phyloP scores from a whole-genome alignment of 2,797 vertebrate species.

The Dendrocincla fuliginosa region DNA sequence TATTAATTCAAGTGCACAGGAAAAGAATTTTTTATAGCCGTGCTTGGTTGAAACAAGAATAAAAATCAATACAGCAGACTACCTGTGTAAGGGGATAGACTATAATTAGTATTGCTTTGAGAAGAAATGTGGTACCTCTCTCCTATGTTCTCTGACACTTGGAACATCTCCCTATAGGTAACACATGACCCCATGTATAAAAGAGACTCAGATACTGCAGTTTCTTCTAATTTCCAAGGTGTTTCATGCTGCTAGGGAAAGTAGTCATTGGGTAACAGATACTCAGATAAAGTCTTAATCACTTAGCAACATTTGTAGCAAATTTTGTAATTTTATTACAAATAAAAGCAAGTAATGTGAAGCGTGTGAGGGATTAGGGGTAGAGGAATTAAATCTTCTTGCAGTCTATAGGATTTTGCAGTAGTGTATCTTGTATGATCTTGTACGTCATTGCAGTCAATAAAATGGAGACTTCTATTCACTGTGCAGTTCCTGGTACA shows the following conservation, averaged over 20 bases:
- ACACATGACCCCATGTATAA: neutral
- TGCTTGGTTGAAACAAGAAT: neutral
- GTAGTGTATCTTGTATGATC: neutral
- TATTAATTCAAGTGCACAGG: neutral
- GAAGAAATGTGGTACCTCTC: neutral
- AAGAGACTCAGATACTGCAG: neutral
- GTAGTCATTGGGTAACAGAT: neutral
- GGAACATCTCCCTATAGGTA: neutral
- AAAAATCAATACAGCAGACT: neutral
- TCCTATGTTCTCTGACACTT: neutral
- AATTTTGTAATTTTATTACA: neutral
- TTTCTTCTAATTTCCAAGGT: neutral
- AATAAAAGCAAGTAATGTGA: neutral
- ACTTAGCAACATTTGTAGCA: neutral
- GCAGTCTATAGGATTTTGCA: neutral
- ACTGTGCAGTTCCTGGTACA: neutral
- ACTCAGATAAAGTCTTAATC: neutral
- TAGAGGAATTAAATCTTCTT: neutral
- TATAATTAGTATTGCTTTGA: neutral
- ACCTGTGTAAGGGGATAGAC: neutral
- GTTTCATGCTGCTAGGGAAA: neutral
- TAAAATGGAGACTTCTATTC: neutral
- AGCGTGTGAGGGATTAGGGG: neutral
- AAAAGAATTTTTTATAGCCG: neutral
- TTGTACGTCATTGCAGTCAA: accelerated